phyloP scores from a whole-genome alignment of 2,113 vertebrate species.

The Malaclemys terrapin region DNA sequence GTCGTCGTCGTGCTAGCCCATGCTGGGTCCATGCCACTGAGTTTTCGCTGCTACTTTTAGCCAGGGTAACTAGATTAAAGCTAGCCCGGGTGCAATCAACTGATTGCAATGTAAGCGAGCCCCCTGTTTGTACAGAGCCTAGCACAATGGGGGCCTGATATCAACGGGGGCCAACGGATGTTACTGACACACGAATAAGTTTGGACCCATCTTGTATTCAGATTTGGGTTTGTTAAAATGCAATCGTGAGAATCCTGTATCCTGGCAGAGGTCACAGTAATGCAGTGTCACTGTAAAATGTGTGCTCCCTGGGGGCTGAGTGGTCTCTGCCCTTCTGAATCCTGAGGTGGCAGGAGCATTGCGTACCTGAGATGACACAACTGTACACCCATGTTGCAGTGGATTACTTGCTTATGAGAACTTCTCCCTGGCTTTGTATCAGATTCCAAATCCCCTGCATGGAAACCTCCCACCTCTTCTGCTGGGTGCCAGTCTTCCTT shows the following conservation, averaged over 20 bases:
- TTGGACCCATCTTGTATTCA: not conserved
- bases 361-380: not conserved
- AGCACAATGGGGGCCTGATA: fast-evolving
- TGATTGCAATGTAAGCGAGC: not conserved
- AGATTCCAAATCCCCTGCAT: not conserved
- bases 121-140: not conserved
- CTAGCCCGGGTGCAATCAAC: not conserved
- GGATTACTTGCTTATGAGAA: not conserved
- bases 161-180: not conserved
- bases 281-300: not conserved
- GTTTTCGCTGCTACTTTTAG: not conserved
- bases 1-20: not conserved
- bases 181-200: not conserved
- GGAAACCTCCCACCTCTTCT: conserved; percentile 1
- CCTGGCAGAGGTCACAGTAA: not conserved
- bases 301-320: not conserved
- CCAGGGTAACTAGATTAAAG: not conserved
- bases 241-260: not conserved
- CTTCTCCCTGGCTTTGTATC: not conserved
- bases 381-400: not conserved
- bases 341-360: not conserved
- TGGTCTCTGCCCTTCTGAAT: not conserved
- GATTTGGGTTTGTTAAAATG: not conserved
- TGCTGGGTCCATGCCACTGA: not conserved
- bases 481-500: conserved; percentile 6